Evolutionary conservation across 2,888 invertebrate species (phyloP), one percentile per base, ranked within the genome.

Genomic region (Apantesis nais): DNA sequence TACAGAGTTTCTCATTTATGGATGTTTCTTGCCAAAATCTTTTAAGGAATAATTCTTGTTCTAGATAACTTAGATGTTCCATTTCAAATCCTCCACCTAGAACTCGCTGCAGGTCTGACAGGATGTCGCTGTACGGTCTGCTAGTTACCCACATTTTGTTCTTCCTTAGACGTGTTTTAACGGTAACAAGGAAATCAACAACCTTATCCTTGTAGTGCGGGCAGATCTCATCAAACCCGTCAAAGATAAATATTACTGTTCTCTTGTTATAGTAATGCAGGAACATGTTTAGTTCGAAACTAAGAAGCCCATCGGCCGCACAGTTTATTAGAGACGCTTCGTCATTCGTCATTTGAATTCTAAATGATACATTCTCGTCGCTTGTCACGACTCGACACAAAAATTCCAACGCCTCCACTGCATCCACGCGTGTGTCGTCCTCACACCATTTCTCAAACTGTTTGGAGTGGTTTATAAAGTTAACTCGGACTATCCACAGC

Each of bases 131-230:
- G 55, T 81, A 80, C 22, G 79, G 72, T 22, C 80, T 74, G 39
- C 76, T 80, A 0, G 79, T 75, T 0, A 81, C 64, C 78, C 76
- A 76, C 63, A 78, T 65, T 37, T 65, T 60, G 44, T 71, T 60
- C 34, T 60, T 67, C 9, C 16, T 55, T 14, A 44, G 68, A 31
- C 19, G 34, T 29, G n/a, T 19, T 60, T 55, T 62, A 5, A 73
- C 39, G 4, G 48, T 44, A 31, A 41, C 34, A 19, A 70, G 31
- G 29, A 74, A 67, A 4, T 34, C 25, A 1, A 74, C 2, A 22
- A 71, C 63, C 5, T 31, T 60, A 16, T 66, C 55, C 39, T 66
- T 62, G 62, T 68, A 72, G 60, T 72, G 44, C 8, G 68, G 66
- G 67, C 71, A 71, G 1, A 71, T 71, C 68, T 71, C 74, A 60